phyloP scores from a whole-genome alignment of 2,888 invertebrate genomes.

The Physocephala rufipes region DNA sequence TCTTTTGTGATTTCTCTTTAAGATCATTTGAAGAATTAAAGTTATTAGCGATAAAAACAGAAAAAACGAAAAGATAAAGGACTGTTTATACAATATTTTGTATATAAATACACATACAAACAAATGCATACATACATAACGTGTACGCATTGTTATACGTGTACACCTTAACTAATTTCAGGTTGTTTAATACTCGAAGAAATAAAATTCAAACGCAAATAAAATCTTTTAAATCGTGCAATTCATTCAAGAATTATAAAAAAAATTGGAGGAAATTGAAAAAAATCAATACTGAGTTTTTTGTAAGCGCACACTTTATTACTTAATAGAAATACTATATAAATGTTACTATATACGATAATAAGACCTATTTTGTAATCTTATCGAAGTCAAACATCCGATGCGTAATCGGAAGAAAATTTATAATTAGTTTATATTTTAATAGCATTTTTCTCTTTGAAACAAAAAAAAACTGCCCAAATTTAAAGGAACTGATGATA shows the following conservation, averaged over 20 bases:
- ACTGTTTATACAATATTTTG: conserved; percentile 44
- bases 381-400: no score
- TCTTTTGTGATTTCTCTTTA: no score
- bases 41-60: no score
- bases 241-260: conserved; percentile 16
- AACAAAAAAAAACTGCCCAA: no score
- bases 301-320: conserved; percentile 25
- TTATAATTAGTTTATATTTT: conserved; percentile 4
- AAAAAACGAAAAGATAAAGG: conserved; percentile 29
- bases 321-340: no score
- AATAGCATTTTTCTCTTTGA: no score
- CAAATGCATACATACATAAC: conserved; percentile 40
- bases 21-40: no score
- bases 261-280: not conserved
- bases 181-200: conserved; percentile 33
- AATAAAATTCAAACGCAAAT: no score
- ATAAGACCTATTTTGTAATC: no score
- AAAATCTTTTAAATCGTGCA: conserved; percentile 21
- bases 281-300: conserved; percentile 8
- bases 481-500: no score
- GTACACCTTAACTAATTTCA: conserved; percentile 1
- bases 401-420: not conserved
- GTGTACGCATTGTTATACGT: conserved; percentile 26
- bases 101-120: no score
- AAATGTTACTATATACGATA: no score